Conservation (phyloP, 2,888 invertebrate species). For the Latrodectus elegans region DNA sequence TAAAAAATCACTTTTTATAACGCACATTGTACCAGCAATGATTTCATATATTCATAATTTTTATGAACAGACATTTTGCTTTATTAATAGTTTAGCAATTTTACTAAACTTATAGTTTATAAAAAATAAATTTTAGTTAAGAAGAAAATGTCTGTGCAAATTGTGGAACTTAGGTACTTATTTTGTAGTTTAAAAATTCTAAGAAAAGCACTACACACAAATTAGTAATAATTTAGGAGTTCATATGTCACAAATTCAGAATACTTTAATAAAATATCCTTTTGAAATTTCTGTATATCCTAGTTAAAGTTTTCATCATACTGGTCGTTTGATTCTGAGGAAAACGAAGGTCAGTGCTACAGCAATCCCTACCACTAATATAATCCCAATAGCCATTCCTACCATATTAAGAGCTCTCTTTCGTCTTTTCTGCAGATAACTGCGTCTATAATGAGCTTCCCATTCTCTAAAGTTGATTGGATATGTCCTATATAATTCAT, state of each 20-base stretch:
- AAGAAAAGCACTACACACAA: too few species aligned
- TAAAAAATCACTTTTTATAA: neutral
- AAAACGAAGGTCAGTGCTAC: conserved; percentile 62
- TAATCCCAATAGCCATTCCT: conserved; percentile 65
- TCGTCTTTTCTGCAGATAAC: conserved; percentile 33
- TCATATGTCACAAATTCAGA: neutral
- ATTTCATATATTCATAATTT: neutral
- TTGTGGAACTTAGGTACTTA: too few species aligned
- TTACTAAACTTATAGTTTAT: too few species aligned
- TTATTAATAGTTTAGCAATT: too few species aligned
- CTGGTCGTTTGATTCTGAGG: conserved; percentile 44
- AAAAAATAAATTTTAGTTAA: too few species aligned
- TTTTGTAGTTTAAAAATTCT: too few species aligned
- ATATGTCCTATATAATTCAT: conserved; percentile 59
- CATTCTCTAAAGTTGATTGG: conserved; percentile 63
- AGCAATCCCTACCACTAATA: conserved; percentile 59
- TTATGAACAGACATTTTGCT: neutral
- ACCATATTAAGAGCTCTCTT: conserved; percentile 63
- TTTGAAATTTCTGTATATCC: conserved; percentile 4
- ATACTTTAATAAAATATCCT: neutral
- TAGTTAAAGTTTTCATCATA: conserved; percentile 22
- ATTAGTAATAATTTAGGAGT: neutral
- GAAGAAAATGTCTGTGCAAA: too few species aligned
- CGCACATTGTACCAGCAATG: conserved; percentile 48
- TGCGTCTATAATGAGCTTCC: conserved; percentile 61